Conservation (phyloP, 2,888 invertebrate genomes). For the Ochropleura leucogaster region DNA sequence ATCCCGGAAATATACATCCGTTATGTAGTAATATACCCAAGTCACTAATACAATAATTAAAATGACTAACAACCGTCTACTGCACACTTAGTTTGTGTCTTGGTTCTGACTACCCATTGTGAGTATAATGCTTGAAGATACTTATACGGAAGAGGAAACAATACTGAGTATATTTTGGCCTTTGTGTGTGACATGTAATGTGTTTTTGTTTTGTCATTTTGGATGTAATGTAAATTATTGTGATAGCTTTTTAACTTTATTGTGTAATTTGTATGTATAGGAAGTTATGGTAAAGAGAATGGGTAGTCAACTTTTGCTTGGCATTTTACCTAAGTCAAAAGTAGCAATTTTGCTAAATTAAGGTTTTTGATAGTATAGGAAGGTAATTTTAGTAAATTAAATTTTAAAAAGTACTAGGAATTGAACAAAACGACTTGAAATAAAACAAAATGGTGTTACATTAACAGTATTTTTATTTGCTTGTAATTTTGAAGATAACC, state of each 20-base stretch:
- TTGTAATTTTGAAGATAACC: neutral
- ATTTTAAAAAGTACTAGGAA: neutral
- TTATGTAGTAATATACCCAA: conserved; percentile 4
- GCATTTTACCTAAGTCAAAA: conserved; percentile 1
- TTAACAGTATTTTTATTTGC: conserved; percentile 22
- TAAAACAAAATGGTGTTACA: conserved; percentile 27
- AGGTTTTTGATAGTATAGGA: neutral
- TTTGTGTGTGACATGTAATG: conserved; percentile 11
- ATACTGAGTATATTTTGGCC: conserved; percentile 4
- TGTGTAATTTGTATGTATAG: neutral
- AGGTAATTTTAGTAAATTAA: neutral
- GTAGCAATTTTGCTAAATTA: neutral
- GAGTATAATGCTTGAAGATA: conserved; percentile 34
- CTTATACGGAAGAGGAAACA: conserved; percentile 40
- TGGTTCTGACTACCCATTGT: conserved; percentile 41
- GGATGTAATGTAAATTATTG: conserved; percentile 4
- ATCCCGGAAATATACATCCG: conserved; percentile 34
- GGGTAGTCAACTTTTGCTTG: neutral
- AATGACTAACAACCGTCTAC: conserved; percentile 23
- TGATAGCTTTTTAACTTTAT: neutral
- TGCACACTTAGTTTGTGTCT: neutral
- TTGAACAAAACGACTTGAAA: conserved; percentile 6
- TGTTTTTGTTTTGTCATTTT: neutral
- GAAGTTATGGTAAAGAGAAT: neutral
- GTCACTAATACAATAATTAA: conserved; percentile 35